phyloP scores from a whole-genome alignment of 2,113 vertebrate species.

The Cyprinodon brontotheroides region DNA sequence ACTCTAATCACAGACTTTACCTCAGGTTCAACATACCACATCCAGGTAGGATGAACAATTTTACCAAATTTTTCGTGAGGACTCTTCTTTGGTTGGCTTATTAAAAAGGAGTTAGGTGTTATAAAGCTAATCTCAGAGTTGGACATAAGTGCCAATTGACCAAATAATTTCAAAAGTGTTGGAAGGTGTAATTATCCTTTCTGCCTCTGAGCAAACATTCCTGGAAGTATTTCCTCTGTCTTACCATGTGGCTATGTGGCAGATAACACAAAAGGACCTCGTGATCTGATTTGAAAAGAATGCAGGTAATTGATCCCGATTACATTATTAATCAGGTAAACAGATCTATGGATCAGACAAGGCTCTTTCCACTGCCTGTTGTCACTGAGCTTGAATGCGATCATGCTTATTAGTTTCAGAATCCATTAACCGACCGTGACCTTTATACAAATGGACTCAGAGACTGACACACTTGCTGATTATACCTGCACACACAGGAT shows the following conservation, averaged over 20 bases:
- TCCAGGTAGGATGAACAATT: constrained; percentile 81
- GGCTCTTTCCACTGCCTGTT: constrained; percentile 73
- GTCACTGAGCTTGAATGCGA: constrained; percentile 66
- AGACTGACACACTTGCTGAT: constrained; percentile 30
- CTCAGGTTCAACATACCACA: constrained; percentile 93
- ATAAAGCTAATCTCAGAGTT: background rate
- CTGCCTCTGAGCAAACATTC: constrained; percentile 13
- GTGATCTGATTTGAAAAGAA: constrained; percentile 65
- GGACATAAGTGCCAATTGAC: background rate
- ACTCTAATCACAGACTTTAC: constrained; percentile 90
- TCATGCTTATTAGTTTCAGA: constrained; percentile 72
- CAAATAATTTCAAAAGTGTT: background rate
- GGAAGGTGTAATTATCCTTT: background rate
- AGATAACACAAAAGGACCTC: constrained; percentile 55
- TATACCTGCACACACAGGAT: constrained; percentile 18
- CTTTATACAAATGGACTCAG: constrained; percentile 51
- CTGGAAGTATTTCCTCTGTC: background rate
- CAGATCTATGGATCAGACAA: constrained; percentile 72
- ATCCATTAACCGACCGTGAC: constrained; percentile 72
- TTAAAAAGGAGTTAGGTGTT: background rate
- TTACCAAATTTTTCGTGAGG: background rate
- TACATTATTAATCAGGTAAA: constrained; percentile 80
- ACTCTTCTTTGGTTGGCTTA: background rate
- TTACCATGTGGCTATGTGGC: constrained; percentile 19
- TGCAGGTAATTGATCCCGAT: constrained; percentile 72